Evolutionary conservation across 1,140 invertebrate species (phyloP).

Genomic region (Leptinotarsa texana): DNA sequence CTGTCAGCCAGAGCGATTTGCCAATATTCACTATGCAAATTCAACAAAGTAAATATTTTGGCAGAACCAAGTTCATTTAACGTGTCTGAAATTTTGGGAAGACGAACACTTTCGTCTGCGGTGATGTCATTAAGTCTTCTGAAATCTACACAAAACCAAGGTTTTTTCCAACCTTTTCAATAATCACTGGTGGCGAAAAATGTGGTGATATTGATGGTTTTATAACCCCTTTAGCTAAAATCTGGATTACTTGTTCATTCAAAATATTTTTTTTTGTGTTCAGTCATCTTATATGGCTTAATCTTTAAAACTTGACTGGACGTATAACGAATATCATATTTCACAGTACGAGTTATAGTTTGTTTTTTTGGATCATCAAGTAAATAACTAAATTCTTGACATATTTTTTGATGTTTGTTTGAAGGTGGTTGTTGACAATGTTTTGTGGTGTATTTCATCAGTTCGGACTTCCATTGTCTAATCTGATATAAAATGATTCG

Average conservation of each 20-base stretch:
- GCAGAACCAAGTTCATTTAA: constrained; percentile 28
- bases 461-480: too few species aligned
- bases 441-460: too few species aligned
- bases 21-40: constrained; percentile 46
- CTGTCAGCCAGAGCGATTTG: constrained; percentile 40
- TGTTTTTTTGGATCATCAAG: constrained; percentile 43
- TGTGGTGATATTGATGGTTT: constrained; percentile 22
- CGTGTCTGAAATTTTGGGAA: constrained; percentile 38
- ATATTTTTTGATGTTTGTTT: too few species aligned
- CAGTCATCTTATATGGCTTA: neutral
- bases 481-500: too few species aligned
- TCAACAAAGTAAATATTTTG: constrained; percentile 35
- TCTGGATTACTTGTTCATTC: constrained; percentile 10
- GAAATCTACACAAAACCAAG: constrained; percentile 53
- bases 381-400: too few species aligned
- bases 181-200: constrained; percentile 29
- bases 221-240: constrained; percentile 20
- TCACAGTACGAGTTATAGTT: neutral
- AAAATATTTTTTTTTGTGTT: constrained; percentile 12
- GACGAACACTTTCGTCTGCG: constrained; percentile 39
- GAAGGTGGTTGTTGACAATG: too few species aligned
- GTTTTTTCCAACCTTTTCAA: constrained; percentile 50
- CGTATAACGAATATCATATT: constrained; percentile 8
- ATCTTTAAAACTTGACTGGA: neutral
- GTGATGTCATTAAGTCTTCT: constrained; percentile 55